Conservation (phyloP, 1,140 invertebrate species). For the Coptotermes formosanus region DNA sequence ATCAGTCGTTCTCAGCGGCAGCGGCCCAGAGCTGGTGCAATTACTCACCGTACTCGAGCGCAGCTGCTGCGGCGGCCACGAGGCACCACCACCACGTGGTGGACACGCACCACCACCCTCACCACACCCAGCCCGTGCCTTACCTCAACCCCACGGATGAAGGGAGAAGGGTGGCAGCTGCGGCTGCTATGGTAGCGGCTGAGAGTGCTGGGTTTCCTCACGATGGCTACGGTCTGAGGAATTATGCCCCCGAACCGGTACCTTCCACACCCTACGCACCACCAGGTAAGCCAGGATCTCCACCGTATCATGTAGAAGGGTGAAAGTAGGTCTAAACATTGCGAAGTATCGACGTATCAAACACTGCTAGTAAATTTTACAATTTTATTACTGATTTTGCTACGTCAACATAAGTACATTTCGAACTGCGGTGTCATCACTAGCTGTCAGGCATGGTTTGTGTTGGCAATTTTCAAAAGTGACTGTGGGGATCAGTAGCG, state of each 20-base stretch:
- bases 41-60: conserved; percentile 59
- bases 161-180: conserved; percentile 58
- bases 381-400: too few species aligned
- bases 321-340: too few species aligned
- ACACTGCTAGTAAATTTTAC: too few species aligned
- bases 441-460: too few species aligned
- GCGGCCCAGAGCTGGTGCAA: conserved; percentile 68
- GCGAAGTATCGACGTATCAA: too few species aligned
- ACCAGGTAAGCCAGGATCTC: conserved; percentile 59
- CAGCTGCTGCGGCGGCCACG: conserved; percentile 49
- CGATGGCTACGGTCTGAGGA: conserved; percentile 72
- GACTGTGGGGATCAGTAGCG: too few species aligned
- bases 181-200: conserved; percentile 56
- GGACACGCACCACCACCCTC: conserved; percentile 56
- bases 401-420: too few species aligned
- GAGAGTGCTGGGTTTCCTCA: conserved; percentile 64
- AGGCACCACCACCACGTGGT: conserved; percentile 55
- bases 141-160: conserved; percentile 68
- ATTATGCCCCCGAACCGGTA: conserved; percentile 72
- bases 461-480: too few species aligned
- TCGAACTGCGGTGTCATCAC: too few species aligned
- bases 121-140: conserved; percentile 51
- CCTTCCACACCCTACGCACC: conserved; percentile 76
- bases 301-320: conserved; percentile 36
- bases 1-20: conserved; percentile 61